These are phyloP conservation scores for Pseudorhombus dupliciocellatus DNA, from an alignment of 2,113 vertebrate genomes.

Conservation along the genomic window DNA sequence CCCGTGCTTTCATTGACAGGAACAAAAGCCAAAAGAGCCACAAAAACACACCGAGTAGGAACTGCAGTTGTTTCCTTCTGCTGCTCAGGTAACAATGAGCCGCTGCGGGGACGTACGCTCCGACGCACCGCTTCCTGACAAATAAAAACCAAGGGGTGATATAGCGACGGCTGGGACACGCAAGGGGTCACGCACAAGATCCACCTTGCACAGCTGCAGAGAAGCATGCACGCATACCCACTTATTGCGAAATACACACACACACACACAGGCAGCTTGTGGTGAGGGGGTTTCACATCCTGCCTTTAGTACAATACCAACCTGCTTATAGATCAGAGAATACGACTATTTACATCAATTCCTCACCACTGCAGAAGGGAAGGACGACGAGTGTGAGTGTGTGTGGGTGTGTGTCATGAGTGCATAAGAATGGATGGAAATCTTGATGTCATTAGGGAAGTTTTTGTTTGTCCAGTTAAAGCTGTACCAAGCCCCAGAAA, in stretches of 20 bases:
- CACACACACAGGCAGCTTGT: background rate
- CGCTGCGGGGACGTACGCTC: slow-evolving; percentile 33
- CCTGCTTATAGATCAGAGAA: slow-evolving; percentile 47
- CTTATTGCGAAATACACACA: background rate
- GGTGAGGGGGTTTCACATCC: slow-evolving; percentile 42
- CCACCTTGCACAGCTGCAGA: slow-evolving; percentile 60
- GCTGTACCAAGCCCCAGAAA: slow-evolving; percentile 39
- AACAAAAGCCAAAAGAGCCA: slow-evolving; percentile 46
- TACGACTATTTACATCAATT: slow-evolving; percentile 1
- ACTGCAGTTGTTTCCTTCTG: slow-evolving; percentile 74
- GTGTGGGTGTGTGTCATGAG: background rate
- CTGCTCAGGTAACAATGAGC: slow-evolving; percentile 75
- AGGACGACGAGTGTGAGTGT: slow-evolving; percentile 36
- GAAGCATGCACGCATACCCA: slow-evolving; percentile 11
- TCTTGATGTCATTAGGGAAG: slow-evolving; percentile 62
- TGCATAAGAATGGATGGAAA: slow-evolving; percentile 57
- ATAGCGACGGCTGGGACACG: slow-evolving; percentile 9
- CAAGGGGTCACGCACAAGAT: slow-evolving; percentile 42
- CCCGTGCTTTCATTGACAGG: slow-evolving; percentile 29
- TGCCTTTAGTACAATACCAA: slow-evolving; percentile 50
- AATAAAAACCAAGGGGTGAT: slow-evolving; percentile 17
- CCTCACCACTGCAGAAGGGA: slow-evolving; percentile 28
- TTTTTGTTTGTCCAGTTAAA: slow-evolving; percentile 61
- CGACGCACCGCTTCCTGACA: slow-evolving; percentile 58
- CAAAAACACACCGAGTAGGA: slow-evolving; percentile 48